Evolutionary conservation across 1,140 invertebrate genomes (phyloP).

Genomic region (Zophobas atratus): DNA sequence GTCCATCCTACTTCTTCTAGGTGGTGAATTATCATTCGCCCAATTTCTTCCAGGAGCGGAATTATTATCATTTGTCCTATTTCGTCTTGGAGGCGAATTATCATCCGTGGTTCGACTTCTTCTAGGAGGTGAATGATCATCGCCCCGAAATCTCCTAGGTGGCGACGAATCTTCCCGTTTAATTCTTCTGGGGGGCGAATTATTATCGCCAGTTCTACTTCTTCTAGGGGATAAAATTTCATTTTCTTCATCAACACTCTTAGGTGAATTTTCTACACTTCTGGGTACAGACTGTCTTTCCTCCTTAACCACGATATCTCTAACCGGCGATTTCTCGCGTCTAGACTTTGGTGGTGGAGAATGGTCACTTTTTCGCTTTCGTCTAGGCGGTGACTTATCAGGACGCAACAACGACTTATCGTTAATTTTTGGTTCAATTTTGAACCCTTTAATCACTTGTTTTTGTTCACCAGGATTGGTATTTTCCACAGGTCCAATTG

Average conservation of each 20-base stretch:
- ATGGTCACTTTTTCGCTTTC: constrained; percentile 26
- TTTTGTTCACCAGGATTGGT: constrained; percentile 1
- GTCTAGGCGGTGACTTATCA: constrained; percentile 52
- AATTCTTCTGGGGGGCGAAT: constrained; percentile 45
- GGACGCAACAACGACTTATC: not conserved
- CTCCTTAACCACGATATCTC: too few species aligned
- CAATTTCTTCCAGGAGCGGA: constrained; percentile 35
- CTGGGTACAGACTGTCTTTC: not conserved
- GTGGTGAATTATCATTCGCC: constrained; percentile 43
- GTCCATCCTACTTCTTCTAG: constrained; percentile 60
- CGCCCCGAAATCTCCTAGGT: constrained; percentile 55
- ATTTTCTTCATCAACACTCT: not conserved
- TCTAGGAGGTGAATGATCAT: constrained; percentile 54
- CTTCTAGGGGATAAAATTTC: constrained; percentile 54
- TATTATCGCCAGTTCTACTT: constrained; percentile 42
- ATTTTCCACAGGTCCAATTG: constrained; percentile 67
- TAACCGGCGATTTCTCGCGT: constrained; percentile 5
- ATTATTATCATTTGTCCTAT: not conserved
- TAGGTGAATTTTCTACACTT: not conserved
- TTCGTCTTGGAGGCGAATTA: constrained; percentile 10
- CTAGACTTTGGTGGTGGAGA: constrained; percentile 36
- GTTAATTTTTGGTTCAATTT: constrained; percentile 53
- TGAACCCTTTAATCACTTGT: constrained; percentile 50
- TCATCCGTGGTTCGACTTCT: constrained; percentile 45
- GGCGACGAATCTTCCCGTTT: constrained; percentile 30